Evolutionary conservation across 2,797 vertebrate species (phyloP), one percentile per base, ranked within the genome.

Genomic region (Catharus ustulatus): DNA sequence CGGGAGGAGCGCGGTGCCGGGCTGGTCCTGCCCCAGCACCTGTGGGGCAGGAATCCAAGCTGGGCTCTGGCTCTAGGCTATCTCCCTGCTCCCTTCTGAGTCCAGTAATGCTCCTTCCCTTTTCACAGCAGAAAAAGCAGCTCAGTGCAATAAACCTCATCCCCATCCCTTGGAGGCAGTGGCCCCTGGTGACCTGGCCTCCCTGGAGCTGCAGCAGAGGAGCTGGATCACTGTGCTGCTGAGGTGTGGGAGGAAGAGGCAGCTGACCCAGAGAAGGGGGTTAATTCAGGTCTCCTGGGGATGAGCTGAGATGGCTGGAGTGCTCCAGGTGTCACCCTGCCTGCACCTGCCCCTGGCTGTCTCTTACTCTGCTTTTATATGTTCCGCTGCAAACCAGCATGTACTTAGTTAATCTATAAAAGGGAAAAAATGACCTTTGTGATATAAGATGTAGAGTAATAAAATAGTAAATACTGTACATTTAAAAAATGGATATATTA

Each of bases 301-400:
- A 32, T 13, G 0, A 18, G 68, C 54, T 2, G 51, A 15, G 38
- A 6, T 5, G 13, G 22, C 13, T 0, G 0, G 11, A 1, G 2
- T 12, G 75, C 62, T 46, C 23, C 27, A 3, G 54, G 63, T 20
- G 38, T 11, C 74, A 3, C 18, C 2, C 1, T 8, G 2, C 55
- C 51, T 10, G 13, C 7, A 29, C 22, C 82, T 80, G 55, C 9
- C 54, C 40, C 51, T 29, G 20, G 2, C 14, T 75, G 51, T 40
- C 40, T 40, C 40, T 40, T 40, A 40, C 0, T n/a, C 27, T 38
- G 45, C 32, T 79, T 59, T 75, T 45, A 14, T 21, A 0, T 2
- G 10, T 64, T 69, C 36, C 11, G 27, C 59, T 82, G 72, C 58
- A 79, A 68, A n/a, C 2, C 36, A 32, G 24, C 32, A 4, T 9